Conservation (phyloP, 2,113 vertebrate genomes). For the Charina bottae region DNA sequence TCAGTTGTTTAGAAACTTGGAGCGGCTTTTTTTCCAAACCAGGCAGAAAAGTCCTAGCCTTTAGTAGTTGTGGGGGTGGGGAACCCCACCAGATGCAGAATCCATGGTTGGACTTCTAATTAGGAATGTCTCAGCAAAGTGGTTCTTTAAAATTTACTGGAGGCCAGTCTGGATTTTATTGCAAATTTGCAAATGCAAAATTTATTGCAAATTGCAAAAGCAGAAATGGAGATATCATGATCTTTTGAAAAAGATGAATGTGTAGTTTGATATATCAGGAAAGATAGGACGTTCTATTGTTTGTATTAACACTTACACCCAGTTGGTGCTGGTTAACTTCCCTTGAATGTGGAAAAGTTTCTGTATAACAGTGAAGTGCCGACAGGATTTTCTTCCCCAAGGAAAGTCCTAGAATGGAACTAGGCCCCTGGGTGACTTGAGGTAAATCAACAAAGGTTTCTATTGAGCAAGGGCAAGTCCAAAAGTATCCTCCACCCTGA, state of each 20-base stretch:
- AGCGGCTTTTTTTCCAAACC: too few species aligned
- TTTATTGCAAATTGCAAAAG: background rate
- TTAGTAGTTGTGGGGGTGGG: background rate
- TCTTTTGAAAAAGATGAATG: background rate
- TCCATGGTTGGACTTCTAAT: background rate
- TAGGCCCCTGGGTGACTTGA: background rate
- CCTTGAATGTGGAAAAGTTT: background rate
- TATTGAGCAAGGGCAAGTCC: background rate
- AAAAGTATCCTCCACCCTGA: background rate
- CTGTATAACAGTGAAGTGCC: background rate
- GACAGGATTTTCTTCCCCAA: background rate
- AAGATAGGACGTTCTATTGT: background rate
- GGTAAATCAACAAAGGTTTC: background rate
- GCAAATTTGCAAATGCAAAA: background rate
- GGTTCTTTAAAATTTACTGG: background rate
- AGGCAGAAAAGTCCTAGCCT: background rate
- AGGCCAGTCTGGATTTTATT: background rate
- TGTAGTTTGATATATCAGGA: conserved; percentile 5
- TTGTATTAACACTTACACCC: background rate
- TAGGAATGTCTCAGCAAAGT: background rate
- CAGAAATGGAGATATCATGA: background rate
- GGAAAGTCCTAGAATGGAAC: background rate
- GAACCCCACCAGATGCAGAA: background rate
- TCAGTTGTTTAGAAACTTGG: background rate
- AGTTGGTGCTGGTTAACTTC: background rate